A percentile compares a stretch with the other conserved stretches of the same genome.
phyloP scores from a whole-genome alignment of 92 coral and sea anemone genomes.

The Parazoanthus swiftii region DNA sequence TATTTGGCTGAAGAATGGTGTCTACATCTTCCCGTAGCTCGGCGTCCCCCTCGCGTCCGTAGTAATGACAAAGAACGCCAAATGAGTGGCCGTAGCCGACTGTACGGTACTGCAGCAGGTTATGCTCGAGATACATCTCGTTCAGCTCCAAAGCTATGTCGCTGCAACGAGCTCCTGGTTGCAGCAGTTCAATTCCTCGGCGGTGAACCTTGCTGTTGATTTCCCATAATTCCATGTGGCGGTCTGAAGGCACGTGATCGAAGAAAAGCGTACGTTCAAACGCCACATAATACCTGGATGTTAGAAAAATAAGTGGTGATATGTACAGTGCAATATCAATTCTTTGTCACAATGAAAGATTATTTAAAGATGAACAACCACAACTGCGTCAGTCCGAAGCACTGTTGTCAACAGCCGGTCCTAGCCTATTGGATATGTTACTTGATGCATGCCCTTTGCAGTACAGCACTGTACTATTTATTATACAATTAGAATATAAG shows the following conservation, averaged over 20 bases:
- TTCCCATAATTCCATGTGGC: slow-evolving; percentile 39
- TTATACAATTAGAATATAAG: too few relatives aligned
- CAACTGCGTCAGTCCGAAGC: too few relatives aligned
- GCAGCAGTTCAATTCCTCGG: slow-evolving; percentile 34
- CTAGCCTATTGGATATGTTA: too few relatives aligned
- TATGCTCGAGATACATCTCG: slow-evolving; percentile 19
- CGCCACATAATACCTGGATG: slow-evolving; percentile 19
- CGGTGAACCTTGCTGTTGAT: slow-evolving; percentile 27
- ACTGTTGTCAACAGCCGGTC: too few relatives aligned
- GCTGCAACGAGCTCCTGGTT: slow-evolving; percentile 41
- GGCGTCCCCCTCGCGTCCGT: slow-evolving; percentile 42
- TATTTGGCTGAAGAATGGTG: slow-evolving; percentile 37
- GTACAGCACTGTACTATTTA: too few relatives aligned
- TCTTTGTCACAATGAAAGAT: too few relatives aligned
- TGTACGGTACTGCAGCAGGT: slow-evolving; percentile 39
- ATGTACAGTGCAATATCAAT: too few relatives aligned
- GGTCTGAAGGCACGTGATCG: slow-evolving; percentile 44
- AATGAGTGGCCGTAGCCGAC: slow-evolving; percentile 48
- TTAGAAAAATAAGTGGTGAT: too few relatives aligned
- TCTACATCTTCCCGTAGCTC: slow-evolving; percentile 43
- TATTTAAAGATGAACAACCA: too few relatives aligned
- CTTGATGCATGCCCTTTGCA: too few relatives aligned
- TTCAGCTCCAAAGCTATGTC: slow-evolving; percentile 36
- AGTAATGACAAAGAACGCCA: slow-evolving; percentile 45
- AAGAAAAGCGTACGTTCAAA: slow-evolving; percentile 22